phyloP scores from a whole-genome alignment of 2,888 invertebrate genomes.

The Acleris emargana region DNA sequence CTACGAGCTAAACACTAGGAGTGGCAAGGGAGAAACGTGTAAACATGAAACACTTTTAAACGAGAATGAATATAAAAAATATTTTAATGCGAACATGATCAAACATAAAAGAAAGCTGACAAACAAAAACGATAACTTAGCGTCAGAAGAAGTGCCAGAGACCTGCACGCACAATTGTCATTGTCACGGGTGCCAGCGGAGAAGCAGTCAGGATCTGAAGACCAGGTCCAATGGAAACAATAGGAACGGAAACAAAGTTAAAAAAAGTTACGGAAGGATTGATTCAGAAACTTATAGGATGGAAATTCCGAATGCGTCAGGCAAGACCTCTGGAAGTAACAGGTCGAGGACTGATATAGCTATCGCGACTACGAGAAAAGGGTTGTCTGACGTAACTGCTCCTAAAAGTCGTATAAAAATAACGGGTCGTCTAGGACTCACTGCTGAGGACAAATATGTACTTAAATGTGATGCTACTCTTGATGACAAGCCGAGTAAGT shows the following conservation, averaged over 20 bases:
- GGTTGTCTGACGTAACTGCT: constrained; percentile 13
- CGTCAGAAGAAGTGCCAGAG: background rate
- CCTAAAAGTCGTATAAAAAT: constrained; percentile 59
- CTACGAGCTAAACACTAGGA: constrained; percentile 57
- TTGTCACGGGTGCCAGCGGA: background rate
- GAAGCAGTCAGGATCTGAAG: background rate
- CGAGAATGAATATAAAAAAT: background rate
- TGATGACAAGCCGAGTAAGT: constrained; percentile 60
- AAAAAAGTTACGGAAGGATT: background rate
- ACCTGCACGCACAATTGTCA: background rate
- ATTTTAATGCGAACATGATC: background rate
- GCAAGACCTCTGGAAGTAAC: background rate
- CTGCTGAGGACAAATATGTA: constrained; percentile 62
- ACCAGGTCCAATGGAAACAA: background rate
- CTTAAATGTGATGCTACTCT: constrained; percentile 67
- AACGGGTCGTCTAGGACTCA: constrained; percentile 63
- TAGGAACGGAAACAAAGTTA: background rate
- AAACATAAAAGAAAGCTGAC: background rate
- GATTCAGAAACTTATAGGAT: too few relatives aligned
- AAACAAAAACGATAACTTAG: background rate
- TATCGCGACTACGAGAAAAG: background rate
- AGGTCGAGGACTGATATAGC: background rate
- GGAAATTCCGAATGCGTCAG: too few relatives aligned
- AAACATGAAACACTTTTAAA: background rate
- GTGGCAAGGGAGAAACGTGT: background rate